Percentiles rank a stretch among this genome's conserved stretches.
Conservation (phyloP, 2,113 vertebrate species). For the Oriolus oriolus region DNA sequence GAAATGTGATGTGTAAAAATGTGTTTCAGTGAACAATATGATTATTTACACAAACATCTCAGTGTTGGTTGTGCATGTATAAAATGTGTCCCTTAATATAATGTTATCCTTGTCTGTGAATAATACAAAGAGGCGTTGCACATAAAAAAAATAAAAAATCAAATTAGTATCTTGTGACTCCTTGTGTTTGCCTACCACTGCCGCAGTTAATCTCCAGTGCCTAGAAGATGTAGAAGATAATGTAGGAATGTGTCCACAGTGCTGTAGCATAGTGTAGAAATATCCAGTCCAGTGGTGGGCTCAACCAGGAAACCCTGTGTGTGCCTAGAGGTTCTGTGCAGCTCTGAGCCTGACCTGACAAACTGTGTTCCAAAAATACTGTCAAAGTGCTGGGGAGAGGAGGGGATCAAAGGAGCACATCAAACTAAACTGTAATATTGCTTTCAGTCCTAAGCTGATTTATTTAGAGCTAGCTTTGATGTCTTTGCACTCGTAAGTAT, state of each 20-base stretch:
- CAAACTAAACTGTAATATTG: slow-evolving; percentile 5
- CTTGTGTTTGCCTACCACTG: not conserved
- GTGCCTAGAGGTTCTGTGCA: not conserved
- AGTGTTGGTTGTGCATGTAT: not conserved
- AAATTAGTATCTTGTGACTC: not conserved
- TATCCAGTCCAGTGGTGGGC: not conserved
- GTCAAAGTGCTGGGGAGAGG: not conserved
- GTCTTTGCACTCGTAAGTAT: not conserved
- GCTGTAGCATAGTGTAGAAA: not conserved
- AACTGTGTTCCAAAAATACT: not conserved
- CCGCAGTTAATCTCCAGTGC: not conserved
- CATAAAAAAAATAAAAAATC: not conserved
- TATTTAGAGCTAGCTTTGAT: slow-evolving; percentile 26
- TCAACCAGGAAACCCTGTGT: not conserved
- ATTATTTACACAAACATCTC: not conserved
- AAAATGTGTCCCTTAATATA: not conserved
- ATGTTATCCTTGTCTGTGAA: not conserved
- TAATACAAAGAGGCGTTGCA: not conserved
- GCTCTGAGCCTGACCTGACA: not conserved
- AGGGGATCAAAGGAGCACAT: not conserved
- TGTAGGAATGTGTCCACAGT: not conserved
- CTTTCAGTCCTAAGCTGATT: slow-evolving; percentile 44
- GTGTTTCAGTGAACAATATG: not conserved
- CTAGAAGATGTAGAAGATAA: not conserved
- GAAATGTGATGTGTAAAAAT: not conserved